Evolutionary conservation across 2,888 invertebrate genomes (phyloP), one percentile per base, ranked within the genome.

Genomic region (Sminthurides aquaticus): DNA sequence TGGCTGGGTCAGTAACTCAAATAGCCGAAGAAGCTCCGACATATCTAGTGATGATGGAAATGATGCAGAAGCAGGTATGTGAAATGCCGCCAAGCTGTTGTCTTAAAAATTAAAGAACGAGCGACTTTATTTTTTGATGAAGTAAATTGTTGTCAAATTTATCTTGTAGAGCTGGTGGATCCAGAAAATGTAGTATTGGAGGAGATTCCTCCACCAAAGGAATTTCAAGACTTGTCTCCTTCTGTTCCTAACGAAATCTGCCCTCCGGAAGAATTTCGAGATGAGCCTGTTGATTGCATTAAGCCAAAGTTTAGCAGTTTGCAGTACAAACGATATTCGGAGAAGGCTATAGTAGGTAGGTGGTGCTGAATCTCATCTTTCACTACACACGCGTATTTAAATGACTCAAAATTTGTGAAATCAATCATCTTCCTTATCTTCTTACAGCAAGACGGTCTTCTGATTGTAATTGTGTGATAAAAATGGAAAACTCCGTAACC

Each of bases 1-100:
- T 76, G 91, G 91, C 1, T 91, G 91, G 90, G 90, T 91, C 0
- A 90, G 90, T 29, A 64, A 64, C 58, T 90, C 82, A 79, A 78
- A 80, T 78, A 80, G 82, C 80, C 79, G 81, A 79, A 79, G 82
- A 78, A 76, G 82, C 78, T 78, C 83, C 77, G 70, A 78, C 76
- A 74, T 79, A 78, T 73, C 78, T 72, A 76, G 82, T 76, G 77
- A 67, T 49, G 66, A 49, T 48, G 43, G 26, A 59, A 59, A 20
- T 43, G 48, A 3, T 34, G 43, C 43, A 15, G 43, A 34, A 34
- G 43, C 43, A 34, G 43, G 43, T 34, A 34, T n/a, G n/a, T n/a
- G n/a, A n/a, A n/a, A n/a, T n/a, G n/a, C n/a, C n/a, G n/a, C n/a
- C n/a, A n/a, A n/a, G n/a, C n/a, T n/a, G n/a, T n/a, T n/a, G n/a